Percentiles rank a stretch among this genome's conserved stretches.
phyloP scores from a whole-genome alignment of 2,113 vertebrate genomes.

The Psettodes erumei region DNA sequence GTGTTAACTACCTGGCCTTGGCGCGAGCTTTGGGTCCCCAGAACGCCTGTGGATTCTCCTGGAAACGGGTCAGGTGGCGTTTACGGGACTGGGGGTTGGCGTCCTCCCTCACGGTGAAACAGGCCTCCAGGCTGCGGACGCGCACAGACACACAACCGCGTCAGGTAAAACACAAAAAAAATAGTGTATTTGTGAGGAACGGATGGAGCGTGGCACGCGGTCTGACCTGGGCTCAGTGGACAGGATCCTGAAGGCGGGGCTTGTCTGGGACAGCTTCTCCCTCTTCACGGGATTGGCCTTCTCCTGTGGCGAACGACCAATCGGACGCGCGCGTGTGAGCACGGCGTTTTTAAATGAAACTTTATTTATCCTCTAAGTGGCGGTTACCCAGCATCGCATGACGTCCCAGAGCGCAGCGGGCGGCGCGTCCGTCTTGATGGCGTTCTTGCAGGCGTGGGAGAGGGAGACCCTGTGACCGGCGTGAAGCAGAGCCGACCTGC shows the following conservation, averaged over 20 bases:
- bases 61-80: constrained; percentile 89
- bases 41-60: constrained; percentile 91
- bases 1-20: constrained; percentile 82
- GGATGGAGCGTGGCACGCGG: not conserved
- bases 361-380: no score
- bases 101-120: constrained; percentile 88
- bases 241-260: constrained; percentile 89
- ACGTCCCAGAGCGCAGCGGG: constrained; percentile 88
- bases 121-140: constrained; percentile 84
- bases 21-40: constrained; percentile 94
- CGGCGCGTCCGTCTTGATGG: constrained; percentile 88
- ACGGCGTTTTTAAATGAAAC: not conserved
- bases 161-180: not conserved
- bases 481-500: constrained; percentile 90
- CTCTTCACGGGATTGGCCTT: constrained; percentile 88
- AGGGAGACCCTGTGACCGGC: constrained; percentile 91
- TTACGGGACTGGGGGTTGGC: constrained; percentile 93
- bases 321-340: not conserved
- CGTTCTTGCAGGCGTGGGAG: constrained; percentile 92
- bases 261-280: constrained; percentile 86
- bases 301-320: constrained; percentile 77
- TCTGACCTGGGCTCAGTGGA: constrained; percentile 85
- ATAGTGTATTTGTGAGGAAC: not conserved
- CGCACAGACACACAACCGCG: constrained; percentile 16
- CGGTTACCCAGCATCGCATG: constrained; percentile 96